These are phyloP conservation scores for Momotus momota DNA, from an alignment of 2,797 vertebrate genomes.

Conservation along the genomic window DNA sequence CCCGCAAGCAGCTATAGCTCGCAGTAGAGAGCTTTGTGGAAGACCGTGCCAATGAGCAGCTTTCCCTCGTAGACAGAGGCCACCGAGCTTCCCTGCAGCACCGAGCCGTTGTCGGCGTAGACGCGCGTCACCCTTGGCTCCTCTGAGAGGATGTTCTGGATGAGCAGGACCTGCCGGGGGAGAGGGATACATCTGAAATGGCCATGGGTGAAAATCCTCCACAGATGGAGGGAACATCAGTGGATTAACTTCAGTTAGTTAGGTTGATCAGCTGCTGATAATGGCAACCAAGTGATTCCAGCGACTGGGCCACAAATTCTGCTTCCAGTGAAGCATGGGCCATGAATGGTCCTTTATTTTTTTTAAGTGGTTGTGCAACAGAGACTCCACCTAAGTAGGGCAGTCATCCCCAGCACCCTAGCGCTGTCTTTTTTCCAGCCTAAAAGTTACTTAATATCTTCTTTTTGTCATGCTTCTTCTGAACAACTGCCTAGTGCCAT, in stretches of 20 bases:
- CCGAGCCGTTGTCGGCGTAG: slow-evolving; percentile 84
- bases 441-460: not conserved
- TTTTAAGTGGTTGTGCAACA: not conserved
- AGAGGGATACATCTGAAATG: not conserved
- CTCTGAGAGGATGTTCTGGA: slow-evolving; percentile 86
- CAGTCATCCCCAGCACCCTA: not conserved
- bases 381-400: no score
- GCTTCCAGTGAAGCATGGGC: not conserved
- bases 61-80: slow-evolving; percentile 81
- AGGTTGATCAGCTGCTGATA: not conserved
- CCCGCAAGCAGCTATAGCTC: slow-evolving; percentile 57
- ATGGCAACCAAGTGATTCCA: not conserved
- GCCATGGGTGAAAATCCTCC: not conserved
- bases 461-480: not conserved
- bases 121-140: slow-evolving; percentile 83
- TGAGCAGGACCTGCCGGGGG: slow-evolving; percentile 81
- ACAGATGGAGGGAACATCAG: not conserved
- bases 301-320: not conserved
- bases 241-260: not conserved
- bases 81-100: slow-evolving; percentile 87
- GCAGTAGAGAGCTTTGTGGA: slow-evolving; percentile 90
- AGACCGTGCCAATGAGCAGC: slow-evolving; percentile 90
- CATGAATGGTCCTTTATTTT: not conserved
- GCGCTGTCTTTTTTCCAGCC: not conserved
- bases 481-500: not conserved